These are phyloP conservation scores for Coronaproctus castanopsis DNA, from an alignment of 2,888 invertebrate genomes.

Conservation along the genomic window DNA sequence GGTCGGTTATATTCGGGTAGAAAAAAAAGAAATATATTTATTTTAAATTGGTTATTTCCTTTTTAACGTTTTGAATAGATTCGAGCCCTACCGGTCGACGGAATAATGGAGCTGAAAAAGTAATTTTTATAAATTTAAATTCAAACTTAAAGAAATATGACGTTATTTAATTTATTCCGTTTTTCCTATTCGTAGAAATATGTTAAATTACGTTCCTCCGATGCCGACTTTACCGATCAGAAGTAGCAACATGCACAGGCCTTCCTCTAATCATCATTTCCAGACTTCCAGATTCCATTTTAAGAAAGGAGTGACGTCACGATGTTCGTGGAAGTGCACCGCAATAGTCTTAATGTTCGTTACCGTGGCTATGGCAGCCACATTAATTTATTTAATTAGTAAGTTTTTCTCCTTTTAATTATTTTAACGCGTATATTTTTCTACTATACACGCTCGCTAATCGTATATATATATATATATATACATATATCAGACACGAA, in stretches of 20 bases:
- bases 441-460: not conserved
- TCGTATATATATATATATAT: too few relatives aligned
- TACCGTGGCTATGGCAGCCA: conserved; percentile 59
- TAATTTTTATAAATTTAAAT: too few relatives aligned
- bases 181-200: conserved; percentile 30
- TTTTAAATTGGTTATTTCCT: too few relatives aligned
- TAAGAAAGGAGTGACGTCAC: conserved; percentile 62
- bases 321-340: conserved; percentile 81
- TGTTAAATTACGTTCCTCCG: conserved; percentile 34
- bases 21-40: too few relatives aligned
- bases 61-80: too few relatives aligned
- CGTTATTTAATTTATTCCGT: too few relatives aligned
- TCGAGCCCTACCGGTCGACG: too few relatives aligned
- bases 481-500: too few relatives aligned
- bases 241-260: conserved; percentile 42
- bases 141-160: too few relatives aligned
- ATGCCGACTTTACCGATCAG: conserved; percentile 57
- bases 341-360: conserved; percentile 72
- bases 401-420: conserved; percentile 22
- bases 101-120: too few relatives aligned
- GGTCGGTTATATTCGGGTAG: too few relatives aligned
- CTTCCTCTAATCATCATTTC: conserved; percentile 51
- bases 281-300: conserved; percentile 61
- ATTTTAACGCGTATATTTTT: too few relatives aligned
- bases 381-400: conserved; percentile 76